phyloP scores from a whole-genome alignment of 2,113 vertebrate species.

The Acinonyx jubatus region DNA sequence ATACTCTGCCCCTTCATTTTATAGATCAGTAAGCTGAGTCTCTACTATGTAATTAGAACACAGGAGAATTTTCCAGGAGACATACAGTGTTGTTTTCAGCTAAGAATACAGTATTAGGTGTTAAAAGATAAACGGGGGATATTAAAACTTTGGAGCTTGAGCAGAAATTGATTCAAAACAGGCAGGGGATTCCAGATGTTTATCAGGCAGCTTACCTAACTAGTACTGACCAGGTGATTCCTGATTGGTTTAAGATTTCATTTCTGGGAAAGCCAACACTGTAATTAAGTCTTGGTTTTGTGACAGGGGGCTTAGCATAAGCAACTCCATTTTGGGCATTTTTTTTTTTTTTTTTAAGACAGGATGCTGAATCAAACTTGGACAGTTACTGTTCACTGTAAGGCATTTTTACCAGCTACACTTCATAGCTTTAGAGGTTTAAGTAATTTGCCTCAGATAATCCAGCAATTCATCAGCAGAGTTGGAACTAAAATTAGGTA shows the following conservation, averaged over 20 bases:
- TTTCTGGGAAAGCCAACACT: neutral
- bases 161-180: neutral
- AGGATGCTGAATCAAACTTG: neutral
- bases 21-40: neutral
- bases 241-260: neutral
- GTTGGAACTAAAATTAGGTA: neutral
- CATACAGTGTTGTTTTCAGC: neutral
- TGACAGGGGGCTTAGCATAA: neutral
- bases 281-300: neutral
- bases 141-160: neutral
- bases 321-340: neutral
- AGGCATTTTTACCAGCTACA: neutral
- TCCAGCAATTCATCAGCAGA: neutral
- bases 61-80: neutral
- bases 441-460: constrained; percentile 18
- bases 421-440: neutral
- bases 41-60: neutral
- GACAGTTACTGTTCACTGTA: neutral
- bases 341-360: neutral
- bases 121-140: neutral
- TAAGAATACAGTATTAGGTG: constrained; percentile 13
- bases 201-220: neutral
- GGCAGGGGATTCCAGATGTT: neutral
- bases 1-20: neutral
- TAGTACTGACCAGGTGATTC: neutral